phyloP scores from a whole-genome alignment of 2,888 invertebrate species.

The Chymomyza amoena region DNA sequence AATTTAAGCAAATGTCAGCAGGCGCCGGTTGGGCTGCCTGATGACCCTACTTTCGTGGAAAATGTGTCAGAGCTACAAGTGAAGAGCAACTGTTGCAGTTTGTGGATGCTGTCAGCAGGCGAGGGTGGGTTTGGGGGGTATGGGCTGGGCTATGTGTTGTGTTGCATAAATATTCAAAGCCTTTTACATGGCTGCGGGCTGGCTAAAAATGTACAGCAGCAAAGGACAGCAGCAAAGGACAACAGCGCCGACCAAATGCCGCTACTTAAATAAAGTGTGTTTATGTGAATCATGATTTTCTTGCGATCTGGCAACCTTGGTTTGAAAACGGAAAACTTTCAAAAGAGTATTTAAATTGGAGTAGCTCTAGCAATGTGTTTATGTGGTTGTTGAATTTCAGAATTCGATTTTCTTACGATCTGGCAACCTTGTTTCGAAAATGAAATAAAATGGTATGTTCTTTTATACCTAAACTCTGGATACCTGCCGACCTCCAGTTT shows the following conservation, averaged over 20 bases:
- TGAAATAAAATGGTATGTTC: too few species aligned
- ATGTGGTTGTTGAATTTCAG: too few species aligned
- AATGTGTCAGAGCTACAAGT: conserved; percentile 72
- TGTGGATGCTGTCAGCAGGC: neutral
- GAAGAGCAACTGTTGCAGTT: conserved; percentile 66
- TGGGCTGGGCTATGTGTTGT: conserved; percentile 29
- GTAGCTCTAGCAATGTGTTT: too few species aligned
- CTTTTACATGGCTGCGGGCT: conserved; percentile 69
- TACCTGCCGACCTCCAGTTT: too few species aligned
- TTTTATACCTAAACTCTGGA: too few species aligned
- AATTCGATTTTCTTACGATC: too few species aligned
- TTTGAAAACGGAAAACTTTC: too few species aligned
- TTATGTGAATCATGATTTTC: neutral
- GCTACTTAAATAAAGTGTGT: neutral
- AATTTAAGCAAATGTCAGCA: conserved; percentile 69
- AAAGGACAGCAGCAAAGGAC: neutral
- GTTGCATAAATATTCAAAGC: conserved; percentile 71
- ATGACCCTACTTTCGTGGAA: conserved; percentile 67
- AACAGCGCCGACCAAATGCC: neutral
- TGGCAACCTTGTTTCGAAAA: too few species aligned
- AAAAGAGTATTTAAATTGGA: too few species aligned
- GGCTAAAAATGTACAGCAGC: conserved; percentile 70
- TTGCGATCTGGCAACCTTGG: too few species aligned
- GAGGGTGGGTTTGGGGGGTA: neutral
- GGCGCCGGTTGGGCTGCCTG: conserved; percentile 48